A percentile compares a stretch with the other conserved stretches of the same genome.
These are phyloP conservation scores for Tetramorium simillimum DNA, from an alignment of 1,140 invertebrate genomes.

Conservation along the genomic window DNA sequence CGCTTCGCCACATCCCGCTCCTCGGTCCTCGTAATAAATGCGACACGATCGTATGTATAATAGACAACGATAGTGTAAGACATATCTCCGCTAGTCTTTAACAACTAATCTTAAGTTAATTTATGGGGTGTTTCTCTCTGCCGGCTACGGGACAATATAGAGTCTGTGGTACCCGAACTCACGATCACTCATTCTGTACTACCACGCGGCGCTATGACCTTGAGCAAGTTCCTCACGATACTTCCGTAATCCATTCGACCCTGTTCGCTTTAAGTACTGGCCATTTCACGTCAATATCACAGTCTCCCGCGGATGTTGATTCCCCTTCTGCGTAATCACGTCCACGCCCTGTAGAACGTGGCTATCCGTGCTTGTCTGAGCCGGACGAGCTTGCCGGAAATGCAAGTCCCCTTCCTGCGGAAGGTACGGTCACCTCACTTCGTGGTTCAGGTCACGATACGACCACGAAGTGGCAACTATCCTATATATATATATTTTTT, in stretches of 20 bases:
- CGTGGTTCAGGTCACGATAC: constrained; percentile 32
- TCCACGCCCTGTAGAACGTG: not conserved
- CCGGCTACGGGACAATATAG: constrained; percentile 53
- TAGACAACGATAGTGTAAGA: constrained; percentile 78
- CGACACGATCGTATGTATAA: constrained; percentile 64
- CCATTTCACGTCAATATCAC: constrained; percentile 62
- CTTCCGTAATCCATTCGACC: constrained; percentile 14
- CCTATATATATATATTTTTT: constrained; percentile 50
- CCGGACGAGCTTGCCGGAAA: constrained; percentile 28
- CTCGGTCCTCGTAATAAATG: constrained; percentile 55
- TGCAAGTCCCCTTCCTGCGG: constrained; percentile 5
- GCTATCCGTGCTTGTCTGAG: constrained; percentile 21
- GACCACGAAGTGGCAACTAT: constrained; percentile 39
- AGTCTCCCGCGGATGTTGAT: constrained; percentile 50
- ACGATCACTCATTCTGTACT: not conserved
- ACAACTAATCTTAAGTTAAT: constrained; percentile 76
- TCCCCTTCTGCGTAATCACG: not conserved
- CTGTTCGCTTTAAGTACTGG: constrained; percentile 67
- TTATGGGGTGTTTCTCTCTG: constrained; percentile 68
- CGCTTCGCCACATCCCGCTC: not conserved
- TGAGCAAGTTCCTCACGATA: constrained; percentile 54
- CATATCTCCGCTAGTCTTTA: constrained; percentile 67
- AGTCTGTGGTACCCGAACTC: constrained; percentile 56
- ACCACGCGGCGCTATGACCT: not conserved
- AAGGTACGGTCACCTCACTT: constrained; percentile 34